phyloP scores from a whole-genome alignment of 1,140 invertebrate genomes.

The Sitophilus oryzae region DNA sequence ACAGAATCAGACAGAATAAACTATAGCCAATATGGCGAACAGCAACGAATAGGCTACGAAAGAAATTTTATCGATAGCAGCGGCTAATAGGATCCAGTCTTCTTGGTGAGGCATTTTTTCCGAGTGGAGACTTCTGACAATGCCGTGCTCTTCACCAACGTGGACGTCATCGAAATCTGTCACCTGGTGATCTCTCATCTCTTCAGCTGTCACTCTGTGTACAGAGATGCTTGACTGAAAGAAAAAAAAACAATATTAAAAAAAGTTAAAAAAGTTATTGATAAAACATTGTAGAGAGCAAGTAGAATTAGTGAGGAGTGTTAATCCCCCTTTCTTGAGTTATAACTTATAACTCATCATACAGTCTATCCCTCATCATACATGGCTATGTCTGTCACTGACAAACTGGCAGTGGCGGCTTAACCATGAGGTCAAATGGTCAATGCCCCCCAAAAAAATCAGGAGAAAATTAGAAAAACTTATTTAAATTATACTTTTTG shows the following conservation, averaged over 20 bases:
- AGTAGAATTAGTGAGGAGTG: too few species aligned
- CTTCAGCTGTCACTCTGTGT: conserved; percentile 42
- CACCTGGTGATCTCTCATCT: conserved; percentile 46
- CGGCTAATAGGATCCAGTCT: conserved; percentile 58
- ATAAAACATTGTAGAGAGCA: too few species aligned
- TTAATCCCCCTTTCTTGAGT: too few species aligned
- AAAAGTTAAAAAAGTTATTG: too few species aligned
- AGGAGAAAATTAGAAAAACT: too few species aligned
- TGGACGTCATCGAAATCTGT: conserved; percentile 42
- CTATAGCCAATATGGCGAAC: conserved; percentile 49
- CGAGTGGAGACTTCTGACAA: conserved; percentile 34
- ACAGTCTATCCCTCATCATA: background rate
- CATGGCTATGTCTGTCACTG: background rate
- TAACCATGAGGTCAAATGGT: too few species aligned
- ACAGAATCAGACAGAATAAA: conserved; percentile 44
- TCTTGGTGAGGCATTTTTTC: conserved; percentile 45
- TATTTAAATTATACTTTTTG: too few species aligned
- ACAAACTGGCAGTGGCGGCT: too few species aligned
- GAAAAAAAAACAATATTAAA: too few species aligned
- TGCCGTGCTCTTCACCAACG: conserved; percentile 44
- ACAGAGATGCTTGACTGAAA: conserved; percentile 10
- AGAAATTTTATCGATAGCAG: conserved; percentile 54
- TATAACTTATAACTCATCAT: too few species aligned
- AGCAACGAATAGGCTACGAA: conserved; percentile 53
- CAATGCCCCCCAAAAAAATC: too few species aligned